phyloP scores from a whole-genome alignment of 2,797 vertebrate genomes.

The Eptatretus atami region DNA sequence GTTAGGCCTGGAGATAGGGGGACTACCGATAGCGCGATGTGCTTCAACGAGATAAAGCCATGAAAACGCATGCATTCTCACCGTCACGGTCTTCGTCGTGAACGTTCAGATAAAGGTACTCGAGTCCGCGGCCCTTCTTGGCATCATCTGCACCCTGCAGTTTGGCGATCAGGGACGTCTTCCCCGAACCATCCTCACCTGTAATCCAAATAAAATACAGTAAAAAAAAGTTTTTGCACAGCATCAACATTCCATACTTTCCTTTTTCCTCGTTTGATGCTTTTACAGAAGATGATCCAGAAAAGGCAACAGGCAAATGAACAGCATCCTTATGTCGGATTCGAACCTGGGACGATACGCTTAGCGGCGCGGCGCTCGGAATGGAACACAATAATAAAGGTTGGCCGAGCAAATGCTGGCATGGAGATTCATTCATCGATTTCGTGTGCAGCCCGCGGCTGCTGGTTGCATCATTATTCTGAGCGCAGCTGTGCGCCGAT shows the following conservation, averaged over 20 bases:
- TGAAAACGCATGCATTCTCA: slow-evolving; percentile 14
- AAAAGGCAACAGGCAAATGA: too few relatives aligned
- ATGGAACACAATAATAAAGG: too few relatives aligned
- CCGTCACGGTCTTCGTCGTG: slow-evolving; percentile 90
- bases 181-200: slow-evolving; percentile 93
- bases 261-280: background rate
- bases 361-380: too few relatives aligned
- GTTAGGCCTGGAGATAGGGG: too few relatives aligned
- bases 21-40: background rate
- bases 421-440: background rate
- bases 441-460: background rate
- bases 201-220: slow-evolving; percentile 10
- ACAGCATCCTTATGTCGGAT: background rate
- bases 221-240: background rate
- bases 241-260: background rate
- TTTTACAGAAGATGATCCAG: background rate
- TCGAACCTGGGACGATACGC: too few relatives aligned
- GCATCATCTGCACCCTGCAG: slow-evolving; percentile 75
- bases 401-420: too few relatives aligned
- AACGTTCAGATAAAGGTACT: slow-evolving; percentile 80
- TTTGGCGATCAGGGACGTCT: slow-evolving; percentile 83
- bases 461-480: too few relatives aligned
- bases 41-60: background rate
- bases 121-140: slow-evolving; percentile 87
- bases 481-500: background rate